These are phyloP conservation scores for Acanthisitta chloris DNA, from an alignment of 2,113 vertebrate species.

Conservation along the genomic window DNA sequence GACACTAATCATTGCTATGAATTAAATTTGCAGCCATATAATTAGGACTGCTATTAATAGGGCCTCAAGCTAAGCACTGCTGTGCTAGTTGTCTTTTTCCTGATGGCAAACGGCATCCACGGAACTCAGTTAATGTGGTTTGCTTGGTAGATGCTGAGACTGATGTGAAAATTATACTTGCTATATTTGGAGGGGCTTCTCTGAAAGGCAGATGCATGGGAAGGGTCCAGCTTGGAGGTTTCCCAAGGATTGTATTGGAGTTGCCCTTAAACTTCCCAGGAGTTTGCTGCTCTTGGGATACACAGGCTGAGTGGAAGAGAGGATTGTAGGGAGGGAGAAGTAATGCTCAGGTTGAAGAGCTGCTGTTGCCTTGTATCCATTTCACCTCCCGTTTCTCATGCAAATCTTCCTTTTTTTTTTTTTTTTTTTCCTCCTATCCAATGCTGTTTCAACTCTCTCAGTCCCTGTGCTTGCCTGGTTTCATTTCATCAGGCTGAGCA, in stretches of 20 bases:
- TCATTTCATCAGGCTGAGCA: conserved; percentile 2
- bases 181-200: conserved; percentile 28
- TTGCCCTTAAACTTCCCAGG: not conserved
- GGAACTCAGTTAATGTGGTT: conserved; percentile 44
- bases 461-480: not conserved
- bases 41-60: conserved; percentile 80
- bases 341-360: not conserved
- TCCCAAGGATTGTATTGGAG: not conserved
- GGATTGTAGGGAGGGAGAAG: not conserved
- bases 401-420: not conserved
- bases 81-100: conserved; percentile 61
- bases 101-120: conserved; percentile 68
- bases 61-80: conserved; percentile 69
- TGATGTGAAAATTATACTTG: conserved; percentile 45
- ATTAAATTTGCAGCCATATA: conserved; percentile 80
- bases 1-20: conserved; percentile 77
- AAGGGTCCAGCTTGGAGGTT: not conserved
- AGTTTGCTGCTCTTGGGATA: not conserved
- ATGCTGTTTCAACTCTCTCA: not conserved
- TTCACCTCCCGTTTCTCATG: not conserved
- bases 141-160: conserved; percentile 53
- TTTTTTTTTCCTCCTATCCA: not conserved
- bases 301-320: not conserved
- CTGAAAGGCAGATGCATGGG: not conserved
- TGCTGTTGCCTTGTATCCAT: not conserved